These are phyloP conservation scores for Paratilapia polleni DNA, from an alignment of 2,113 vertebrate species.

Conservation along the genomic window DNA sequence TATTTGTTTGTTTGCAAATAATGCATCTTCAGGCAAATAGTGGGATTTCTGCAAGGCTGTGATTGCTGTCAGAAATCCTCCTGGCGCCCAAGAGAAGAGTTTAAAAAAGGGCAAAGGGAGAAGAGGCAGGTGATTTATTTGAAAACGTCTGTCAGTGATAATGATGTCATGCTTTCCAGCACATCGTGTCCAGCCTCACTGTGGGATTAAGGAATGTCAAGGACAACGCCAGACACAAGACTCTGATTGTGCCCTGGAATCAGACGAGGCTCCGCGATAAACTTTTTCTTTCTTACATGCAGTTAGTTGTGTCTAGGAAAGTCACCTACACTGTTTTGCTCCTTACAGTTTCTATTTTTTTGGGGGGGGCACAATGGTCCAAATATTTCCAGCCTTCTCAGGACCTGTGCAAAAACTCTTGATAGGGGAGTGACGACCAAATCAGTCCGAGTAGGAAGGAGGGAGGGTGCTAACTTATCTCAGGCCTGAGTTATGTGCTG, in stretches of 20 bases:
- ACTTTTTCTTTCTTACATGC: constrained; percentile 16
- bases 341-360: background rate
- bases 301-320: background rate
- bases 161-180: constrained; percentile 96
- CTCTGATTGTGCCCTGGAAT: constrained; percentile 64
- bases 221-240: constrained; percentile 88
- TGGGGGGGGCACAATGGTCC: background rate
- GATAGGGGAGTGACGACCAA: constrained; percentile 51
- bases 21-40: background rate
- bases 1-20: background rate
- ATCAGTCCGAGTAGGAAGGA: constrained; percentile 36
- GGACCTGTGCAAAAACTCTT: constrained; percentile 22
- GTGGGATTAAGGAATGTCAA: constrained; percentile 97
- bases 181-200: constrained; percentile 89
- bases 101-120: constrained; percentile 58
- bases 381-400: background rate
- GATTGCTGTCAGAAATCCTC: constrained; percentile 13
- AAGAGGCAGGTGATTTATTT: constrained; percentile 96
- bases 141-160: constrained; percentile 90
- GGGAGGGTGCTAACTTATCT: constrained; percentile 87
- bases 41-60: background rate
- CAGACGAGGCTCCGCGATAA: constrained; percentile 43
- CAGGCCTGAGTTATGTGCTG: constrained; percentile 95
- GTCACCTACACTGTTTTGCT: background rate
- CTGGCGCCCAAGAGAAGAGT: constrained; percentile 63